Evolutionary conservation across 2,113 vertebrate genomes (phyloP).

Genomic region (Melanerpes aurifrons): DNA sequence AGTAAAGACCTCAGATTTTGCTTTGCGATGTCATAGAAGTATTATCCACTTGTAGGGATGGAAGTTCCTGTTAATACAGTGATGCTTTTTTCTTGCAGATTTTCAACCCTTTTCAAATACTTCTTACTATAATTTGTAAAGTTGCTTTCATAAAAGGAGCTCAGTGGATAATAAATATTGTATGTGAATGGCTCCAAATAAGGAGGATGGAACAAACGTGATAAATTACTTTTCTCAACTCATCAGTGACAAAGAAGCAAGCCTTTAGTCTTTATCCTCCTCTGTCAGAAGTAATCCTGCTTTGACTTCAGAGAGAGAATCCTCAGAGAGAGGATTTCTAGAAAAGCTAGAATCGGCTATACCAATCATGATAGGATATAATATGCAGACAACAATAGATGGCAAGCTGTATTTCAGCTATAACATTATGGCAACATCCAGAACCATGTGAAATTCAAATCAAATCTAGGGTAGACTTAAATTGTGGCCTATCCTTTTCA

Average conservation of each 20-base stretch:
- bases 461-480: background rate
- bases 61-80: background rate
- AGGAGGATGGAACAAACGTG: background rate
- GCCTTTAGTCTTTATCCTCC: conserved; percentile 5
- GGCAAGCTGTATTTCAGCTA: background rate
- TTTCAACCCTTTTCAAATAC: background rate
- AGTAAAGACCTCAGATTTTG: background rate
- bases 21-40: background rate
- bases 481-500: background rate
- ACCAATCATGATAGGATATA: background rate
- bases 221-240: background rate
- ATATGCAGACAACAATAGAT: background rate
- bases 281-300: conserved; percentile 35
- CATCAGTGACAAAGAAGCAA: background rate
- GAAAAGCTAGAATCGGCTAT: conserved; percentile 26
- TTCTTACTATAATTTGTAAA: conserved; percentile 2
- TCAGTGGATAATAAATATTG: background rate
- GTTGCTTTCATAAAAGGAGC: background rate
- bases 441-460: background rate
- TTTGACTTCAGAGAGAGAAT: conserved; percentile 3
- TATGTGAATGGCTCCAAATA: background rate
- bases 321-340: background rate
- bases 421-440: background rate
- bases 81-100: background rate
- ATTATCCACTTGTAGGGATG: background rate